Percentiles rank a stretch among this genome's conserved stretches.
Conservation (phyloP, 1,140 invertebrate species). For the Aethina tumida region DNA sequence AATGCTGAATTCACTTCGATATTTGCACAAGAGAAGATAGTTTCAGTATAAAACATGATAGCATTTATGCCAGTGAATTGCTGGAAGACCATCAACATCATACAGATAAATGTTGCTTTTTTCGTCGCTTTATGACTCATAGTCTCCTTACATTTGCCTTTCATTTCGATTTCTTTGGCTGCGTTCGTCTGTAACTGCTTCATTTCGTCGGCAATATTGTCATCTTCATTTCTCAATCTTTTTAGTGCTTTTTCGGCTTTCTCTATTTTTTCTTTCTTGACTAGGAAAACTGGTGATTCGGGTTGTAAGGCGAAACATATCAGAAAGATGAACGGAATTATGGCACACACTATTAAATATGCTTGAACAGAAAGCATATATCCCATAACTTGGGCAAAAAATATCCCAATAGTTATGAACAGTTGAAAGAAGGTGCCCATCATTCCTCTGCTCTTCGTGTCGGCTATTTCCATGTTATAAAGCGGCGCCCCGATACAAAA, state of each 20-base stretch:
- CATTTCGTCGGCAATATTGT: slow-evolving; percentile 51
- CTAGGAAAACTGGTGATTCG: slow-evolving; percentile 50
- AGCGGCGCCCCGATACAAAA: slow-evolving; percentile 56
- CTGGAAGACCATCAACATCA: slow-evolving; percentile 59
- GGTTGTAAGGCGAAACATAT: slow-evolving; percentile 54
- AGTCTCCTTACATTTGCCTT: slow-evolving; percentile 33
- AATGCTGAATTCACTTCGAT: slow-evolving; percentile 40
- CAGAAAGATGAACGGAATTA: slow-evolving; percentile 49
- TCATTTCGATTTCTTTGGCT: slow-evolving; percentile 28
- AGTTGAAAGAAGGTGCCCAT: slow-evolving; percentile 60
- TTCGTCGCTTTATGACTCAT: slow-evolving; percentile 39
- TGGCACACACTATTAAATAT: slow-evolving; percentile 45
- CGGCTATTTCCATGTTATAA: slow-evolving; percentile 64
- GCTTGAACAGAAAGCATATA: slow-evolving; percentile 34
- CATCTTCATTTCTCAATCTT: slow-evolving; percentile 57
- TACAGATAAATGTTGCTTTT: slow-evolving; percentile 43
- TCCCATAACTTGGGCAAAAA: slow-evolving; percentile 46
- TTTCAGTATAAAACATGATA: slow-evolving; percentile 50
- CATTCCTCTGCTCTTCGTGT: slow-evolving; percentile 55
- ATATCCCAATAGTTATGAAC: slow-evolving; percentile 52
- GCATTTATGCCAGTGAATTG: slow-evolving; percentile 53
- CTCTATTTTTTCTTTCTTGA: slow-evolving; percentile 46
- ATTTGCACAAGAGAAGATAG: slow-evolving; percentile 34
- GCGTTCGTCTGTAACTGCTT: slow-evolving; percentile 36
- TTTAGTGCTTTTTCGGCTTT: slow-evolving; percentile 54